Percentiles rank a stretch among this genome's conserved stretches.
Evolutionary conservation across 1,140 invertebrate species (phyloP).

Genomic region (Philopotamus ludificatus): DNA sequence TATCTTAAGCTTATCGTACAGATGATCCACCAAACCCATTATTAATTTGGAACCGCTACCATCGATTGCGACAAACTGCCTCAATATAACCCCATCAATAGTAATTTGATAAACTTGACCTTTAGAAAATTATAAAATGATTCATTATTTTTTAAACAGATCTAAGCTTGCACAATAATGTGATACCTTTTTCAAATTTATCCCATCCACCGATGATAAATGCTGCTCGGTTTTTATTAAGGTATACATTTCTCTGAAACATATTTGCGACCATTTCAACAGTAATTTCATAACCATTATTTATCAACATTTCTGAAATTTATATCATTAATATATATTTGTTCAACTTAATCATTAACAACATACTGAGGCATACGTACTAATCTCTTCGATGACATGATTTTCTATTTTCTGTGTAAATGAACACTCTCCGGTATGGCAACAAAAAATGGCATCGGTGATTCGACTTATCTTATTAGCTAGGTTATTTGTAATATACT

Average conservation of each 20-base stretch:
- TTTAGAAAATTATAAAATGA: constrained; percentile 44
- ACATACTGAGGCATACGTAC: constrained; percentile 50
- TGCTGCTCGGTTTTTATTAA: too few relatives aligned
- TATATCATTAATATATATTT: too few relatives aligned
- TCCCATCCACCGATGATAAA: too few relatives aligned
- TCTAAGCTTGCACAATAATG: too few relatives aligned
- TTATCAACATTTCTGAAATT: too few relatives aligned
- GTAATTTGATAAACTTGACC: constrained; percentile 86
- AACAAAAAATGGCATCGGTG: constrained; percentile 94
- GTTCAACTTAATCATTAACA: too few relatives aligned
- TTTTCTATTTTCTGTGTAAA: constrained; percentile 97
- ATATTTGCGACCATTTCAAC: too few relatives aligned
- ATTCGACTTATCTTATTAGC: constrained; percentile 95
- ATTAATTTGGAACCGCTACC: constrained; percentile 97
- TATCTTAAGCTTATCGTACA: too few relatives aligned
- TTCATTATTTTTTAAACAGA: too few relatives aligned
- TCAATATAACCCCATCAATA: constrained; percentile 89
- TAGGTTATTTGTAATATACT: constrained; percentile 92
- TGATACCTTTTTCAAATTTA: too few relatives aligned
- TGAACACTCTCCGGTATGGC: constrained; percentile 93
- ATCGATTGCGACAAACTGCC: constrained; percentile 85
- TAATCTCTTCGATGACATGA: constrained; percentile 90
- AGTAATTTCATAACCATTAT: too few relatives aligned
- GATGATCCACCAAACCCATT: constrained; percentile 92
- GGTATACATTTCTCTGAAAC: too few relatives aligned